Conservation (phyloP, 2,797 vertebrate species). For the Syngnathus rostellatus region DNA sequence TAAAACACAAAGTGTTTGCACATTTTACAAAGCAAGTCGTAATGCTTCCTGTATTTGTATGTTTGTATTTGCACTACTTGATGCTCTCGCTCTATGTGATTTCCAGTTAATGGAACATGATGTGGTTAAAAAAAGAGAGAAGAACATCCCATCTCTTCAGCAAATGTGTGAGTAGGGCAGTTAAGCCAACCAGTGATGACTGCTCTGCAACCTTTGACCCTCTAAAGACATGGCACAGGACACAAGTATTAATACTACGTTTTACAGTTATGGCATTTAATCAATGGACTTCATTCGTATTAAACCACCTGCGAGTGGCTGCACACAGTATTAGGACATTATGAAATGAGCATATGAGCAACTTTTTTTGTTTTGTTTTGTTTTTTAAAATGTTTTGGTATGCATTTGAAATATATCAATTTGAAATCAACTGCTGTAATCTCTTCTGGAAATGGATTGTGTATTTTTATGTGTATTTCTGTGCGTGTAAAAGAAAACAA, state of each 20-base stretch:
- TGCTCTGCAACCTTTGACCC: conserved; percentile 47
- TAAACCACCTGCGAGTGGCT: conserved; percentile 54
- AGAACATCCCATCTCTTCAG: conserved; percentile 31
- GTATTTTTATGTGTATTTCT: conserved; percentile 73
- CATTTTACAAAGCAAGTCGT: too few relatives aligned
- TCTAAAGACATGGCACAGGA: conserved; percentile 63
- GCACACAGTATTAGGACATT: conserved; percentile 66
- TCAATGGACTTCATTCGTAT: conserved; percentile 58
- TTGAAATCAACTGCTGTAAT: conserved; percentile 63
- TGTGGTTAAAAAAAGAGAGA: conserved; percentile 26
- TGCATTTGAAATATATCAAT: conserved; percentile 73
- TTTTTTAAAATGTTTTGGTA: conserved; percentile 75
- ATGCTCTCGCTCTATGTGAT: not conserved
- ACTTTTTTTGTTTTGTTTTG: conserved; percentile 46
- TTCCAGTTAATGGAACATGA: conserved; percentile 66
- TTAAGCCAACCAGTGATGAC: conserved; percentile 54
- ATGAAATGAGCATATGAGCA: conserved; percentile 62
- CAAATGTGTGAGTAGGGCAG: conserved; percentile 41
- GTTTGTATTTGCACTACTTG: not conserved
- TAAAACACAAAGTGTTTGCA: too few relatives aligned
- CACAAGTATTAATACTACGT: conserved; percentile 65
- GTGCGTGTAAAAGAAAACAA: conserved; percentile 65
- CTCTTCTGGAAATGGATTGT: conserved; percentile 60
- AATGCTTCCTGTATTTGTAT: not conserved
- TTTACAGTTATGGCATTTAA: conserved; percentile 67